These are phyloP conservation scores for Malurus melanocephalus DNA, from an alignment of 2,113 vertebrate species.

Conservation along the genomic window DNA sequence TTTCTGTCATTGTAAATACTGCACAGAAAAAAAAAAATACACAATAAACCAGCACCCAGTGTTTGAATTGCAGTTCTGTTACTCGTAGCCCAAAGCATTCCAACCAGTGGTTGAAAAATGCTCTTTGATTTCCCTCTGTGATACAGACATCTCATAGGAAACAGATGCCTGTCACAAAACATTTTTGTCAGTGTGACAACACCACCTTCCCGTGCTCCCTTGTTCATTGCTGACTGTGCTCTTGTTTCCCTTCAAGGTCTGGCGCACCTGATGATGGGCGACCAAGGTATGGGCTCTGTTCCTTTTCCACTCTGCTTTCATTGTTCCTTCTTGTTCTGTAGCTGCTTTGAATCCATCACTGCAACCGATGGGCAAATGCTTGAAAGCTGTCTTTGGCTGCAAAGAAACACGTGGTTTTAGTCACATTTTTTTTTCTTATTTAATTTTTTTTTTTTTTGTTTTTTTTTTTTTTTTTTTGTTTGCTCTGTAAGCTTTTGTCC, in stretches of 20 bases:
- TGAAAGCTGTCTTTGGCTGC: constrained; percentile 77
- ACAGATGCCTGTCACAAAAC: constrained; percentile 84
- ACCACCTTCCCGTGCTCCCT: constrained; percentile 90
- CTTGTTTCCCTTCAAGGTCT: constrained; percentile 99
- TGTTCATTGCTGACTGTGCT: constrained; percentile 98
- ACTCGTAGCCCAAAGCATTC: constrained; percentile 81
- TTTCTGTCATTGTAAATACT: constrained; percentile 41
- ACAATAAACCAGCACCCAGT: constrained; percentile 47
- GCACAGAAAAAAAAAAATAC: constrained; percentile 31
- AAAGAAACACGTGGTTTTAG: constrained; percentile 77
- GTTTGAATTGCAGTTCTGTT: constrained; percentile 62
- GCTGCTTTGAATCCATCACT: constrained; percentile 75
- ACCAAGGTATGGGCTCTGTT: constrained; percentile 98
- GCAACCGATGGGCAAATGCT: constrained; percentile 78
- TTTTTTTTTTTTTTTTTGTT: not conserved
- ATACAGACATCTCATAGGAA: constrained; percentile 84
- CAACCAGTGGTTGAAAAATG: constrained; percentile 80
- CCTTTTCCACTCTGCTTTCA: constrained; percentile 88
- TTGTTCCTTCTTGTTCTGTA: constrained; percentile 77
- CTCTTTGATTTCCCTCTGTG: constrained; percentile 76
- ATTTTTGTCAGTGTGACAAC: constrained; percentile 83
- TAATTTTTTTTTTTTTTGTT: not conserved
- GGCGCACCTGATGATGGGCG: constrained; percentile 99
- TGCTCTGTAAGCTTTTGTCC: constrained; percentile 58
- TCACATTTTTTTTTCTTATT: constrained; percentile 61